Evolutionary conservation across 2,113 vertebrate species (phyloP).

Genomic region (Pampusana beccarii): DNA sequence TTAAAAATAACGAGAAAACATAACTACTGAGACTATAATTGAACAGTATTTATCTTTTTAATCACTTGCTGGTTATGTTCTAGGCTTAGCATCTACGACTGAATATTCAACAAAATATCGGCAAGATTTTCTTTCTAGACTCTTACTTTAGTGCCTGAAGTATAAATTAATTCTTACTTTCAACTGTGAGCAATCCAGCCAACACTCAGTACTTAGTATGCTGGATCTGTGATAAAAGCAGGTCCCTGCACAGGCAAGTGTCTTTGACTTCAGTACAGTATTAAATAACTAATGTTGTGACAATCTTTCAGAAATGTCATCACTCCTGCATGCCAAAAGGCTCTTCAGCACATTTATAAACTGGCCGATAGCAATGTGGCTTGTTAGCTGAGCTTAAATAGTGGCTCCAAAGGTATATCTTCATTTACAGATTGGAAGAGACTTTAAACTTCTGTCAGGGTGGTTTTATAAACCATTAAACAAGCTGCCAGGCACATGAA

Average conservation of each 20-base stretch:
- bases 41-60: slow-evolving; percentile 12
- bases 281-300: slow-evolving; percentile 26
- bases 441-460: neutral
- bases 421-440: neutral
- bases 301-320: slow-evolving; percentile 19
- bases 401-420: neutral
- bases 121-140: neutral
- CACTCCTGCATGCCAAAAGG: neutral
- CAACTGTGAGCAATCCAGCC: neutral
- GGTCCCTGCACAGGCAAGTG: neutral
- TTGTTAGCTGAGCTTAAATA: neutral
- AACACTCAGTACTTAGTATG: neutral
- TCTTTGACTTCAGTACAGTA: slow-evolving; percentile 7
- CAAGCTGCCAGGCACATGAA: neutral
- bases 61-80: neutral
- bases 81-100: neutral
- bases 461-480: neutral
- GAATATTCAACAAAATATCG: neutral
- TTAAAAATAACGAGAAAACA: slow-evolving; percentile 15
- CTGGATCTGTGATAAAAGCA: neutral
- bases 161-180: slow-evolving; percentile 25
- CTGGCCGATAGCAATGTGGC: neutral
- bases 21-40: neutral
- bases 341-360: neutral
- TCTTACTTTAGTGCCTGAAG: neutral